Evolutionary conservation across 1,140 invertebrate genomes (phyloP), one percentile per base, ranked within the genome.

Genomic region (Hesperophylax magnus): DNA sequence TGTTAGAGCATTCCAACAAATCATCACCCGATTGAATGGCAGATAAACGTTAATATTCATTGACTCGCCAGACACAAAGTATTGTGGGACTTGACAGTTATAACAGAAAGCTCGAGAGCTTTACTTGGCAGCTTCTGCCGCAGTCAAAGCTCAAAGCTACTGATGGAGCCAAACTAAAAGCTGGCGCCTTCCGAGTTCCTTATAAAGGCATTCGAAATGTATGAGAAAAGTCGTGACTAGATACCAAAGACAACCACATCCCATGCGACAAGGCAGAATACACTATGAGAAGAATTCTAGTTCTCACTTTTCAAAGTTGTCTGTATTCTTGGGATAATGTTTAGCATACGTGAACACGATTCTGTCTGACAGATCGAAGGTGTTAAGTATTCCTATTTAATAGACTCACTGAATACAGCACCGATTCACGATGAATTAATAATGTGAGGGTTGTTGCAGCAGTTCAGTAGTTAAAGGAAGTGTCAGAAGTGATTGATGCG

Each of bases 161-260:
- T 27, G 18, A 17, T 14, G 39, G 11, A 47, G 11, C 39, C 1
- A 47, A 47, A 47, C 39, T 47, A 1, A 47, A 78, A 65, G 61
- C 52, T 69, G 77, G 77, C 77, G 77, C 77, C 77, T 24, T 27
- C 15, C n/a, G 11, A 8, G 24, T 78, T 78, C 63, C 53, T n/a
- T 14, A 63, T 69, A 78, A 14, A 47, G 11, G 9, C 9, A 17
- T 8, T 63, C 15, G 54, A 15, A 75, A 56, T 53, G 31, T 2
- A 31, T 20, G 18, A 24, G 69, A 31, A 39, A 14, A 39, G 4
- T 76, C 72, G 72, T 60, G 72, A 58, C 24, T 15, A 58, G 24
- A 58, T 5, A 67, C 20, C 9, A 67, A 31, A 39, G 27, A 18
- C 11, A 14, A 47, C 39, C 11, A 14, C 39, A 47, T 47, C 39